Evolutionary conservation across 2,797 vertebrate genomes (phyloP).

Genomic region (Amniataba percoides): DNA sequence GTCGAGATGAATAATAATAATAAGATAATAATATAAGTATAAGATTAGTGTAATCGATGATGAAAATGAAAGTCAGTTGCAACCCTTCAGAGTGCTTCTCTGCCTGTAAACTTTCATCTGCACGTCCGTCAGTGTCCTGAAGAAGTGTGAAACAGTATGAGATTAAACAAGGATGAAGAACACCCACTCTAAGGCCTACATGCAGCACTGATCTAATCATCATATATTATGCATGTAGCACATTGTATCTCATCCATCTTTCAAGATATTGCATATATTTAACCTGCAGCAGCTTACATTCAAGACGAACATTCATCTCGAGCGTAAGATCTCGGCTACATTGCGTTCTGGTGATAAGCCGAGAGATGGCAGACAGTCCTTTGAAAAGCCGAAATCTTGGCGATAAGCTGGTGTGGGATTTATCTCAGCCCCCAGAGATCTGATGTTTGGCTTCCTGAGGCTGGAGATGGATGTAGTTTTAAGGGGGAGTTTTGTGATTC

Average conservation of each 20-base stretch:
- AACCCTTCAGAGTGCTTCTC: not conserved
- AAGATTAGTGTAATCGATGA: not conserved
- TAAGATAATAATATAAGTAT: not conserved
- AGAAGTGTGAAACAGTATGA: not conserved
- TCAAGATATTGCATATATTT: slow-evolving; percentile 40
- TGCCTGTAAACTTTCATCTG: not conserved
- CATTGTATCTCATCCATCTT: slow-evolving; percentile 46
- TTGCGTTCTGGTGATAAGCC: slow-evolving; percentile 42
- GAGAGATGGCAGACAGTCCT: slow-evolving; percentile 45
- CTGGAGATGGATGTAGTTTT: slow-evolving; percentile 38
- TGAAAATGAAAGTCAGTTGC: not conserved
- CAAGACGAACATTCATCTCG: slow-evolving; percentile 33
- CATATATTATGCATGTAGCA: slow-evolving; percentile 29
- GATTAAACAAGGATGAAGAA: not conserved
- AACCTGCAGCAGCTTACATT: slow-evolving; percentile 27
- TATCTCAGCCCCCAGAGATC: slow-evolving; percentile 46
- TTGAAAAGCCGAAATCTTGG: slow-evolving; percentile 48
- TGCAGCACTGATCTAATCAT: slow-evolving; percentile 12
- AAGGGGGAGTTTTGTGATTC: slow-evolving; percentile 38
- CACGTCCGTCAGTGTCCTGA: not conserved
- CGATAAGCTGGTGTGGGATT: slow-evolving; percentile 55
- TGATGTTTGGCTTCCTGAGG: slow-evolving; percentile 49
- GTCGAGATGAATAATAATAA: not conserved
- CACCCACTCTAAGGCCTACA: not conserved
- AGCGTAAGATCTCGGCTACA: slow-evolving; percentile 40